Conservation (phyloP, 2,888 invertebrate species). For the Oegoconia quadripuncta region DNA sequence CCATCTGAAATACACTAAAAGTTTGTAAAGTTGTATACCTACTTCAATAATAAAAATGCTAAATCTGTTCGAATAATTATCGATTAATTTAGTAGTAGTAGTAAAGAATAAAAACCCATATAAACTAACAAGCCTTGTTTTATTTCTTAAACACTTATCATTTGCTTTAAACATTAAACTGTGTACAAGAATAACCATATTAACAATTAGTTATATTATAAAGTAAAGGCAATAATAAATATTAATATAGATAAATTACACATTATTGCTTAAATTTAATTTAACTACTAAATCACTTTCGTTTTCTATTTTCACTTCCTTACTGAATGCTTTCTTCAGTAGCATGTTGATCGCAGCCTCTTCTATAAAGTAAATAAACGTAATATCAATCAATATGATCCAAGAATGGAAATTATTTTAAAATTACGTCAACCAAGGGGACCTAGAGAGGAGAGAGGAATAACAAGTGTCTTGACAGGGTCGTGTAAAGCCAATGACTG, state of each 20-base stretch:
- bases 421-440: too few relatives aligned
- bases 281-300: slow-evolving; percentile 66
- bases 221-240: slow-evolving; percentile 31
- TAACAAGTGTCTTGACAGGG: too few relatives aligned
- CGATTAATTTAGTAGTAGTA: neutral
- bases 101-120: neutral
- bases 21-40: too few relatives aligned
- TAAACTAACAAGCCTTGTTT: neutral
- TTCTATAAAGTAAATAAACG: slow-evolving; percentile 67
- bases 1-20: too few relatives aligned
- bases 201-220: neutral
- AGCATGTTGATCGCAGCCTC: slow-evolving; percentile 80
- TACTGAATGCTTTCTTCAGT: slow-evolving; percentile 77
- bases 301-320: slow-evolving; percentile 73
- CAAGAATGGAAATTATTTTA: too few relatives aligned
- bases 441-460: too few relatives aligned
- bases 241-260: slow-evolving; percentile 30
- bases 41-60: neutral
- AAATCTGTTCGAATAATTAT: neutral
- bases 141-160: neutral
- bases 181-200: slow-evolving; percentile 49
- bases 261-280: slow-evolving; percentile 58
- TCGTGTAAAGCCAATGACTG: too few relatives aligned
- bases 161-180: slow-evolving; percentile 27
- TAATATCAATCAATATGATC: too few relatives aligned